Evolutionary conservation across 1,140 invertebrate genomes (phyloP).

Genomic region (Cryptotermes secundus): DNA sequence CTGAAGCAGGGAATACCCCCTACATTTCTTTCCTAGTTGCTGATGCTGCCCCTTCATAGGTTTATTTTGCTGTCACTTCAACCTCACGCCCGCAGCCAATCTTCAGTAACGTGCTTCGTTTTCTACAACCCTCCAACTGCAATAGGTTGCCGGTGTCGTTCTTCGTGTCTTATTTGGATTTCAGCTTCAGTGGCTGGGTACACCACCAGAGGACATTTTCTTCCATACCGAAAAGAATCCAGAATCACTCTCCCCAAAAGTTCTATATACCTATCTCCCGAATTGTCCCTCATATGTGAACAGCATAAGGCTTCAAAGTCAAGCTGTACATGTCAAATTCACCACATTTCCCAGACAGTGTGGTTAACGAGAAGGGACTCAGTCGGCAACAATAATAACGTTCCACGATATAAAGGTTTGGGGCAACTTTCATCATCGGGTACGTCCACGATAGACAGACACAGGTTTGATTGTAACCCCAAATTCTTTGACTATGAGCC

Average conservation of each 20-base stretch:
- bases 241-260: not conserved
- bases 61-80: constrained; percentile 12
- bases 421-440: not conserved
- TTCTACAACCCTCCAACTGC: not conserved
- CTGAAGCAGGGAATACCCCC: not conserved
- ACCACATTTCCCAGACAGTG: not conserved
- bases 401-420: not conserved
- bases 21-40: not conserved
- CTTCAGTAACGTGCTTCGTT: not conserved
- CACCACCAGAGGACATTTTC: not conserved
- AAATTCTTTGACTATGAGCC: not conserved
- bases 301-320: not conserved
- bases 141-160: not conserved
- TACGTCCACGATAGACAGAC: not conserved
- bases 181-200: not conserved
- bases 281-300: not conserved
- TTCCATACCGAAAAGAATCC: not conserved
- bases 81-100: not conserved
- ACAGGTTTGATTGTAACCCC: not conserved
- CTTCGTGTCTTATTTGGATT: not conserved
- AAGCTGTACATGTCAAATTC: not conserved
- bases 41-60: not conserved
- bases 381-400: not conserved
- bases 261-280: not conserved
- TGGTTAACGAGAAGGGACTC: not conserved